Base-by-base conservation (phyloP, 2,113 vertebrate species). In the Protobothrops mucrosquamatus region DNA sequence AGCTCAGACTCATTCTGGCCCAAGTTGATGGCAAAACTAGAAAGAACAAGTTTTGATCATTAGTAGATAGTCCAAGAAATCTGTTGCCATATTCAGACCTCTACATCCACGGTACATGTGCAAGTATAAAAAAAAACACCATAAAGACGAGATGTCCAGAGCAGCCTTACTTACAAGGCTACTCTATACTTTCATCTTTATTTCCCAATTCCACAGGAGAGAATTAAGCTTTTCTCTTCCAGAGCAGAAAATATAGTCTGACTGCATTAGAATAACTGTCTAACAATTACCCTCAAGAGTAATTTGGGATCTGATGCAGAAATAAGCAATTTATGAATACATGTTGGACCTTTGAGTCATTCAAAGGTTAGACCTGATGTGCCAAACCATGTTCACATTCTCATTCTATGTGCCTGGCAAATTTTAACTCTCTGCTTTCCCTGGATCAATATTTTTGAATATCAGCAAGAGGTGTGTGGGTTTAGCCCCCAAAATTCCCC, bases 11-110 rank as follows among this genome's bases (percentile, higher is more conserved):
- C 59, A 69, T 74, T 46, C 48, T 51, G 34, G 51, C 90, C 90
- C 34, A 91, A 15, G 24, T 86, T 91, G 39, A 91, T 15, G 74
- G 90, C 23, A 91, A 91, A 91, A 18, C 90, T 91, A 52, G 48
- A 22, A n/a, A 39, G 23, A 69, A 52, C 24, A 48, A 46, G 43
- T 11, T 15, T 64, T 64, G 46, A 18, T n/a, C 18, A 22, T 81
- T 81, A 39, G 74, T 22, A 39, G 15, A 81, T 20, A 81, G 34
- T 8, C n/a, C 69, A 81, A 81, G 34, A 43, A 81, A 22, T 22
- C 74, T 81, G 43, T 22, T 39, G 6, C 22, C 18, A 39, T 34
- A 81, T 22, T 81, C 34, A 22, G 34, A 39, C 18, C n/a, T 81
- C 69, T 39, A 81, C 2, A 39, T 20, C 69, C 15, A 43, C 7